Conservation (phyloP, 2,888 invertebrate species). For the Xylota sylvarum region DNA sequence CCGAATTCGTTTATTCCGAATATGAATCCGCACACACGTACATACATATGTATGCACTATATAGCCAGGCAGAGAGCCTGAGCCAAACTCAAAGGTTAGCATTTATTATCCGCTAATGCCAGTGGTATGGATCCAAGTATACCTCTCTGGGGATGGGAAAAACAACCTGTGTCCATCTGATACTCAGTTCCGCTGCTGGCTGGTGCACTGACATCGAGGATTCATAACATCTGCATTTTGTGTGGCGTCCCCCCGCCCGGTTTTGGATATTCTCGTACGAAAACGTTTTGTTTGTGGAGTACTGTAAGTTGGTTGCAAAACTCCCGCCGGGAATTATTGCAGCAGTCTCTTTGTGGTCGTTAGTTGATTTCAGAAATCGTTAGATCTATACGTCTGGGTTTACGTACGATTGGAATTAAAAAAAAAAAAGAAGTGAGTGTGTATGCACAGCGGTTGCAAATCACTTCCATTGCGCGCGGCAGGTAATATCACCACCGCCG, state of each 20-base stretch:
- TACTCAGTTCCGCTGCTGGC: constrained; percentile 41
- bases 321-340: constrained; percentile 64
- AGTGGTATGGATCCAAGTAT: constrained; percentile 23
- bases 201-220: constrained; percentile 65
- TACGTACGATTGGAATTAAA: constrained; percentile 54
- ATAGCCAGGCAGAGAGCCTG: neutral
- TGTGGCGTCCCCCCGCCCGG: constrained; percentile 1
- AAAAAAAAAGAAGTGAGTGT: neutral
- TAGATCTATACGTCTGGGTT: constrained; percentile 54
- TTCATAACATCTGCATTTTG: constrained; percentile 67
- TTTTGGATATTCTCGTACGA: neutral
- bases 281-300: constrained; percentile 33
- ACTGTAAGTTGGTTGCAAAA: constrained; percentile 59
- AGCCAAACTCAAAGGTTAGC: constrained; percentile 58
- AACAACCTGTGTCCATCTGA: constrained; percentile 67
- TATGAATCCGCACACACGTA: constrained; percentile 29
- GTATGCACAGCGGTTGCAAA: constrained; percentile 55
- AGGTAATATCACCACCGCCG: constrained; percentile 30
- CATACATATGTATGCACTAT: neutral
- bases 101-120: constrained; percentile 69
- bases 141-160: constrained; percentile 8
- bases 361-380: constrained; percentile 65
- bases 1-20: constrained; percentile 39
- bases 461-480: constrained; percentile 58
- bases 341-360: constrained; percentile 66